A percentile compares a stretch with the other conserved stretches of the same genome.
Evolutionary conservation across 2,113 vertebrate species (phyloP).

Genomic region (Panurus biarmicus): DNA sequence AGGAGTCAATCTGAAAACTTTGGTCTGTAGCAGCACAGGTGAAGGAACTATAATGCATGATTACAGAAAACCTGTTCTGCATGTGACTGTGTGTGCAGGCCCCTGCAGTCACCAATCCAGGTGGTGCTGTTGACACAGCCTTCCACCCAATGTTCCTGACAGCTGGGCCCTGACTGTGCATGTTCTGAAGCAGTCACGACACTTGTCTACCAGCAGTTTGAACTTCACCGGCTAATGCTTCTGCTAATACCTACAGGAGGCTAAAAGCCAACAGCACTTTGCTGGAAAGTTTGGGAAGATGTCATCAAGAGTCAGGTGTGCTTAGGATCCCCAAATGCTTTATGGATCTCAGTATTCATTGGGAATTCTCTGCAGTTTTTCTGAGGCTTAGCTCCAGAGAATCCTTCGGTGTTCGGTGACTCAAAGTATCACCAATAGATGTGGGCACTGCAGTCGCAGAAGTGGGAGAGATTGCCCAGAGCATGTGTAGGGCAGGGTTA

Average conservation of each 20-base stretch:
- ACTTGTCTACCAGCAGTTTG: not conserved
- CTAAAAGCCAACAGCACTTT: not conserved
- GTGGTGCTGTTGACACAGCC: not conserved
- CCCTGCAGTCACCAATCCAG: not conserved
- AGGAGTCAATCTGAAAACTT: not conserved
- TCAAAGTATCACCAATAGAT: not conserved
- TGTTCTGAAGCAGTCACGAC: not conserved
- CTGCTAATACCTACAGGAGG: not conserved
- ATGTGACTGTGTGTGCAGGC: not conserved
- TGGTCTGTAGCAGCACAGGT: not conserved
- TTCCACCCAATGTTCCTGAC: not conserved
- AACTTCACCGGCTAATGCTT: not conserved
- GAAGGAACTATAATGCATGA: not conserved
- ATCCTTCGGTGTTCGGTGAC: not conserved
- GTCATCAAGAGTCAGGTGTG: not conserved
- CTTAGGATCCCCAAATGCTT: not conserved
- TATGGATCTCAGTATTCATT: not conserved
- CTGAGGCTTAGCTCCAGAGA: not conserved
- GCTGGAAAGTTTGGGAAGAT: not conserved
- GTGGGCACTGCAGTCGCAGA: not conserved
- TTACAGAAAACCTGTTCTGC: not conserved
- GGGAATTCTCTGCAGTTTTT: not conserved
- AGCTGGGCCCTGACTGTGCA: fast-evolving
- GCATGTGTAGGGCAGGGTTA: not conserved
- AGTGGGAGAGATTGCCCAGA: not conserved